phyloP scores from a whole-genome alignment of 2,113 vertebrate genomes.

The Pangasianodon gigas region DNA sequence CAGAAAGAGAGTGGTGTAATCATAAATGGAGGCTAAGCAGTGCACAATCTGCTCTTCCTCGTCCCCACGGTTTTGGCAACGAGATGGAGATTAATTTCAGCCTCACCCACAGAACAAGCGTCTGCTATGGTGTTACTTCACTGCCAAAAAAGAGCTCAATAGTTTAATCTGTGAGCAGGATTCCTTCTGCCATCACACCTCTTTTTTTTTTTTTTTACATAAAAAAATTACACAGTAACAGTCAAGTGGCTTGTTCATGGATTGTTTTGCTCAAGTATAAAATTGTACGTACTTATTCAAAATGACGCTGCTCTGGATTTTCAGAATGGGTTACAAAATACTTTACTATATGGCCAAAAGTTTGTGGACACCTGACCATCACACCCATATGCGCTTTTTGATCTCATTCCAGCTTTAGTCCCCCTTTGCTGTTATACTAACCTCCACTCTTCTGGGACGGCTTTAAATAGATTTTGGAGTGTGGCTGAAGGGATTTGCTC shows the following conservation, averaged over 20 bases:
- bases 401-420: neutral
- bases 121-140: constrained; percentile 27
- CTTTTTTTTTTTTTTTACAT: neutral
- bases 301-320: neutral
- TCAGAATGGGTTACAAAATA: neutral
- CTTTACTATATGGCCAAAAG: neutral
- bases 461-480: neutral
- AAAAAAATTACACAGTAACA: neutral
- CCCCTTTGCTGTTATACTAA: too few relatives aligned
- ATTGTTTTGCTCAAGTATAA: neutral
- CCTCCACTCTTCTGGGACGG: neutral
- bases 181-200: neutral
- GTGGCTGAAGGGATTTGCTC: neutral
- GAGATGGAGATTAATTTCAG: constrained; percentile 53
- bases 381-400: neutral
- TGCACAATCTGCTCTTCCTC: constrained; percentile 39
- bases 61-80: constrained; percentile 43
- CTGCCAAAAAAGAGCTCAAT: constrained; percentile 23
- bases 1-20: constrained; percentile 40
- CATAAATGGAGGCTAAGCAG: constrained; percentile 48
- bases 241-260: neutral
- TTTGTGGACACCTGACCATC: neutral
- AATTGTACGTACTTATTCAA: neutral
- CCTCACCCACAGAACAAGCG: constrained; percentile 40
- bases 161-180: constrained; percentile 22